Evolutionary conservation across 2,797 vertebrate genomes (phyloP), one percentile per base, ranked within the genome.

Genomic region (Antrozous pallidus): DNA sequence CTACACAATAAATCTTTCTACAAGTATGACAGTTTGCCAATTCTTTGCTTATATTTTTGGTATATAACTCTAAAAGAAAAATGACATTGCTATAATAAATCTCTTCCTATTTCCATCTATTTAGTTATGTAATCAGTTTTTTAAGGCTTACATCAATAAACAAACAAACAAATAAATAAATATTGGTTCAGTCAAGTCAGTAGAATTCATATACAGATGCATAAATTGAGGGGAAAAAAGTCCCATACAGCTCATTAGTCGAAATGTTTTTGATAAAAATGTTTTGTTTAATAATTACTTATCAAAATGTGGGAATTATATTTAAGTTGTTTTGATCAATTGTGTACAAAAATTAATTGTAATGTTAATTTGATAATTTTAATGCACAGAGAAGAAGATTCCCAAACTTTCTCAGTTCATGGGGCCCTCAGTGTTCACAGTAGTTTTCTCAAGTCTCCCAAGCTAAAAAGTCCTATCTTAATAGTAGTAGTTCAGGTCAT

Each of bases 401-500:
- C 33, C 65, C 78, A 33, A 36, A 85, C 3, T 77, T 89, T 74
- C 33, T 79, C 58, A 70, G 33, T 45, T 88, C 56, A 40, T 31
- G 26, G 24, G 28, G 3, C 24, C 31, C 13, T 75, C 16, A 33
- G 61, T 54, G 40, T 45, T 51, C 14, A 18, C 7, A 51, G 16
- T 40, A 42, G 11, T 78, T 86, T 83, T 74, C 51, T 83, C n/a
- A 47, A 1, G 36, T 75, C 18, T 11, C 70, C 4, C 65, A 87
- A 26, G 20, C 36, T 71, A 28, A 88, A 88, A 85, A 31, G 26
- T 51, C 24, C n/a, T 28, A 51, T 63, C 6, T 40, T 56, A 70
- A 74, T 22, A 63, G 40, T 40, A 17, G 87, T 93, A 94, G 56
- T 96, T 96, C 85, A 96, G 88, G 75, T 95, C 49, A 94, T 63